Conservation (phyloP, 2,888 invertebrate genomes). For the Spialia ferax region DNA sequence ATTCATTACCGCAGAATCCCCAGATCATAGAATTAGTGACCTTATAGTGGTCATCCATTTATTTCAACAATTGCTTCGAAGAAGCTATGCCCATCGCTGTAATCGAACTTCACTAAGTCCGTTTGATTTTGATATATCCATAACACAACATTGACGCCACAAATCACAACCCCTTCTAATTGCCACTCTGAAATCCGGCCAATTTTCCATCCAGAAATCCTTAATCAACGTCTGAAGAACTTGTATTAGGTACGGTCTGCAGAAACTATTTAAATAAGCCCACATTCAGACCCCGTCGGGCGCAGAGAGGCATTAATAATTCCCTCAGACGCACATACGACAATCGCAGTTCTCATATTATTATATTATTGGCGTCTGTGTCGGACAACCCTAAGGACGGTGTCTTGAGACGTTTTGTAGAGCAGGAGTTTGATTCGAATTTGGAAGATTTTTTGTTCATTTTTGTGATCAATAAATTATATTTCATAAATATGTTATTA, state of each 20-base stretch:
- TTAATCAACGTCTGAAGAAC: slow-evolving; percentile 65
- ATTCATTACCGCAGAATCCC: too few relatives aligned
- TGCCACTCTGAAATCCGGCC: slow-evolving; percentile 33
- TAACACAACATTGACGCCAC: slow-evolving; percentile 19
- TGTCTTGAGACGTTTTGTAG: slow-evolving; percentile 72
- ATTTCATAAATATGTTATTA: neutral
- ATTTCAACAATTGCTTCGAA: too few relatives aligned
- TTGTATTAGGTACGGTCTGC: slow-evolving; percentile 62
- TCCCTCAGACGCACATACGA: slow-evolving; percentile 83
- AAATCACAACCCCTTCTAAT: slow-evolving; percentile 30
- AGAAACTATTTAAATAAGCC: slow-evolving; percentile 73
- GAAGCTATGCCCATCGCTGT: too few relatives aligned
- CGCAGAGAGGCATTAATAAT: slow-evolving; percentile 80
- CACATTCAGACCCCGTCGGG: slow-evolving; percentile 58
- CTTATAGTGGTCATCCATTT: too few relatives aligned
- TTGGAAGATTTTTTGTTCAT: neutral
- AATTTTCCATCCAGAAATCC: slow-evolving; percentile 55
- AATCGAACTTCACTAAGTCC: too few relatives aligned
- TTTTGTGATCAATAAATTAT: neutral
- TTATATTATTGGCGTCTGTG: slow-evolving; percentile 78
- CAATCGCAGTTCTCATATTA: slow-evolving; percentile 75
- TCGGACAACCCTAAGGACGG: slow-evolving; percentile 72
- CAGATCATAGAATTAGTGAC: too few relatives aligned
- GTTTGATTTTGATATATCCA: too few relatives aligned
- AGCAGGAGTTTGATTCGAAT: slow-evolving; percentile 54